Evolutionary conservation across 1,140 invertebrate genomes (phyloP), one percentile per base, ranked within the genome.

Genomic region (Melipona quadrifasciata): DNA sequence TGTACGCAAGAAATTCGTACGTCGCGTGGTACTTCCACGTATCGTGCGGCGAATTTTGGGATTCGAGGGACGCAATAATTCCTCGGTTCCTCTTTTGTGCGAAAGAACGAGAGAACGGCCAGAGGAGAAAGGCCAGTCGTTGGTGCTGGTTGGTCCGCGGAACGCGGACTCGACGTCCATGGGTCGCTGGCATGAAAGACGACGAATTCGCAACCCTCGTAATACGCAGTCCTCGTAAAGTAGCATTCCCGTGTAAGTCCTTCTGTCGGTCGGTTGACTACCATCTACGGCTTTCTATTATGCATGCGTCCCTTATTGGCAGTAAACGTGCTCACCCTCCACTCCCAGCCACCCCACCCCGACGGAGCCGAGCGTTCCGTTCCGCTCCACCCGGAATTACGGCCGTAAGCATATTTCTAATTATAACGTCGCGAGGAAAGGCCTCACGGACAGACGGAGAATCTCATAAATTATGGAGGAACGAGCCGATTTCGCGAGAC

Each of bases 221-320:
- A 90, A 91, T 90, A 88, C 87, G 85, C n/a, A 86, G 87, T 90
- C 75, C 84, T 92, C 91, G 89, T 91, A 91, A 92, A 91, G 89
- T 91, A 92, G 85, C 91, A 92, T 91, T 90, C 91, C 88, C 91
- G 80, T 89, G 89, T 90, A 91, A 92, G 91, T 91, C 89, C 88
- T 87, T 85, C 88, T 91, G 90, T 91, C 84, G 89, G 90, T 78
- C 86, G 85, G 76, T 70, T 76, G 86, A 80, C 87, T 85, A 86
- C 90, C 84, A 89, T 91, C 85, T 87, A 85, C 87, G 84, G 88
- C 87, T 91, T 92, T 92, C 91, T 92, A 92, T 92, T 92, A 92
- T 92, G 91, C 91, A 92, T 91, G 90, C 91, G 89, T 91, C 91
- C 91, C 91, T 92, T 92, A 92, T 92, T 92, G 91, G 91, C 90